phyloP scores from a whole-genome alignment of 2,797 vertebrate genomes.

The Paramormyrops hopkinsi region DNA sequence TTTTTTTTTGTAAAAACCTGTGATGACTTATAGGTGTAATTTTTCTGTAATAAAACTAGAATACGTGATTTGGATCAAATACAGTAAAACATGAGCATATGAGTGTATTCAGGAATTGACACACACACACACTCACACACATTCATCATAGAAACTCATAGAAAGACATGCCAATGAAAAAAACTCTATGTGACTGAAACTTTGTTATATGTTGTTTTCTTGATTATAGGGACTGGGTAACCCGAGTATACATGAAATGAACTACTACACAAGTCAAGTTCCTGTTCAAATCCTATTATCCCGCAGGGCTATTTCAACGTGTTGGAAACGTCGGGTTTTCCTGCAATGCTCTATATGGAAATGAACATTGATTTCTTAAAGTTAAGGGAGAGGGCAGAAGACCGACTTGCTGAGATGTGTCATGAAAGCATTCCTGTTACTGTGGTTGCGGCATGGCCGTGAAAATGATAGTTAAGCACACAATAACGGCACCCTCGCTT shows the following conservation, averaged over 20 bases:
- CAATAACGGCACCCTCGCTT: neutral
- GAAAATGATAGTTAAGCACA: neutral
- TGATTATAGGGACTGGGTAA: conserved; percentile 57
- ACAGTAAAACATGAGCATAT: neutral
- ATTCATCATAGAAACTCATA: neutral
- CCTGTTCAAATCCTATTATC: conserved; percentile 52
- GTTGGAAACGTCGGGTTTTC: conserved; percentile 49
- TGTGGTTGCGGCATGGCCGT: neutral
- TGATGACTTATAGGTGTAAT: neutral
- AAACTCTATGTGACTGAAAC: conserved; percentile 2
- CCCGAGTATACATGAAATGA: conserved; percentile 45
- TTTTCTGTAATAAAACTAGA: neutral
- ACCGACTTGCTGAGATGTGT: conserved; percentile 31
- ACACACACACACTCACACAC: neutral
- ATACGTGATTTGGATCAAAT: neutral
- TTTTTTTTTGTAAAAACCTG: neutral
- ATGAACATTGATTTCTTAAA: conserved; percentile 52
- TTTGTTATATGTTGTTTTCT: conserved; percentile 43
- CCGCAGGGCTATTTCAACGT: conserved; percentile 44
- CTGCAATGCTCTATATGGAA: conserved; percentile 49
- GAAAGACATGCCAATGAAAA: neutral
- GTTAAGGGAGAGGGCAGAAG: conserved; percentile 19
- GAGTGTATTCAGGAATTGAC: neutral
- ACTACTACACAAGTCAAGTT: conserved; percentile 39
- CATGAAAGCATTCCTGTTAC: conserved; percentile 2